Conservation (phyloP, 2,888 invertebrate species). For the Sinotaia quadrata region DNA sequence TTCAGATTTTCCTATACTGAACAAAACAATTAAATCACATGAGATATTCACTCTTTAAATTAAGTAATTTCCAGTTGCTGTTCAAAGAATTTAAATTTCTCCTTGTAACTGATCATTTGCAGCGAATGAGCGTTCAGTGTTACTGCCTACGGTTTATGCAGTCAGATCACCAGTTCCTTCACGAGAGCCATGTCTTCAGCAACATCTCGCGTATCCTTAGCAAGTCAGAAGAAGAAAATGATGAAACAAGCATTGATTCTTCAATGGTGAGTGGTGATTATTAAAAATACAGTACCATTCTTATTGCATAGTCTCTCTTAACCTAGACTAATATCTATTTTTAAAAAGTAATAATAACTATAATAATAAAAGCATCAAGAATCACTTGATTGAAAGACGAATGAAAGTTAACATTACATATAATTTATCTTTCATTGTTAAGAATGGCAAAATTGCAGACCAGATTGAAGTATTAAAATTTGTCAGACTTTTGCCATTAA, state of each 20-base stretch:
- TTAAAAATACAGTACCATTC: too few species aligned
- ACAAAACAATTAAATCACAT: too few species aligned
- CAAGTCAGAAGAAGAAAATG: conserved; percentile 82
- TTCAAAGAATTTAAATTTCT: too few species aligned
- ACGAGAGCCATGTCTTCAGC: conserved; percentile 93
- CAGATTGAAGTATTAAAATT: too few species aligned
- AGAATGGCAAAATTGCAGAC: too few species aligned
- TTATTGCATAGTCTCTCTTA: not conserved
- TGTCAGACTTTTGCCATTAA: too few species aligned
- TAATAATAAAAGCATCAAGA: not conserved
- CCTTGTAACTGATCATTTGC: not conserved
- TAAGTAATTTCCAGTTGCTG: too few species aligned
- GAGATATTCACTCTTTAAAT: too few species aligned
- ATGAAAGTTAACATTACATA: too few species aligned
- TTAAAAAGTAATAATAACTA: not conserved
- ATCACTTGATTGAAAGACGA: too few species aligned
- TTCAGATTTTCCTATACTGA: too few species aligned
- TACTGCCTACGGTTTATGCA: conserved; percentile 92
- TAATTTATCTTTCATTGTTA: too few species aligned
- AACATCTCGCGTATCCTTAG: conserved; percentile 96
- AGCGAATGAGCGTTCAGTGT: conserved; percentile 76
- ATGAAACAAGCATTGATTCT: conserved; percentile 52
- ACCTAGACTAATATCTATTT: not conserved
- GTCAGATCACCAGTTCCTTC: conserved; percentile 91
- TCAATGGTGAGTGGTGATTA: conserved; percentile 45